These are phyloP conservation scores for Dendrolimus punctatus DNA, from an alignment of 1,140 invertebrate species.

Conservation along the genomic window DNA sequence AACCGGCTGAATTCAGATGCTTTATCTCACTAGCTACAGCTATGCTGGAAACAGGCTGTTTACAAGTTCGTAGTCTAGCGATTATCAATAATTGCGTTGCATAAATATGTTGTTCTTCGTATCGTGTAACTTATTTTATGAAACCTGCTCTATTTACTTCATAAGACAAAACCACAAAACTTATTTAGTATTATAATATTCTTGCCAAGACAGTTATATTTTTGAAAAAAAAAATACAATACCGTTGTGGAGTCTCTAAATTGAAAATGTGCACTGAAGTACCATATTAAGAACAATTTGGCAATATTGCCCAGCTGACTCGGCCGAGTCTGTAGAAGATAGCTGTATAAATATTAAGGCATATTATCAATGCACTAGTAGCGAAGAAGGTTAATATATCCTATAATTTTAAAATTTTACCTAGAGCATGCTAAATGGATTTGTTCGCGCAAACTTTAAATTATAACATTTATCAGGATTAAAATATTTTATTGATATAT, in stretches of 20 bases:
- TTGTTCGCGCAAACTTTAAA: no score
- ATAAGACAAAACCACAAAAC: not conserved
- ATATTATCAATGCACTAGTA: conserved; percentile 52
- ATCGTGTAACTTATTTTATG: conserved; percentile 6
- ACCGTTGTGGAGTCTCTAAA: no score
- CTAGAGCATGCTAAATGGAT: no score
- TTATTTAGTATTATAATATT: no score
- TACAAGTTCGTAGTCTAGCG: conserved; percentile 9
- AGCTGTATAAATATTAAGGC: conserved; percentile 28
- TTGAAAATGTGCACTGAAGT: no score
- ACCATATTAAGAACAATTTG: conserved; percentile 1
- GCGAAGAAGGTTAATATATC: no score
- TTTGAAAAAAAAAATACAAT: no score
- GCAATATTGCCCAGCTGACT: conserved; percentile 4
- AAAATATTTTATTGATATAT: no score
- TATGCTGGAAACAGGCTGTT: conserved; percentile 13
- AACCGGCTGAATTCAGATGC: conserved; percentile 23
- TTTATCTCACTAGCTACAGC: conserved; percentile 12
- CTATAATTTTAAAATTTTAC: no score
- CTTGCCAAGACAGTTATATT: no score
- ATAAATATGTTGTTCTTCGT: conserved; percentile 11
- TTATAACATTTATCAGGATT: no score
- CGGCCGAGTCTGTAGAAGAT: conserved; percentile 5
- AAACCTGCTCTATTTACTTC: conserved; percentile 7
- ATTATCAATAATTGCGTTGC: conserved; percentile 9